These are phyloP conservation scores for Lophotis ruficrista DNA, from an alignment of 2,113 vertebrate genomes.

Conservation along the genomic window DNA sequence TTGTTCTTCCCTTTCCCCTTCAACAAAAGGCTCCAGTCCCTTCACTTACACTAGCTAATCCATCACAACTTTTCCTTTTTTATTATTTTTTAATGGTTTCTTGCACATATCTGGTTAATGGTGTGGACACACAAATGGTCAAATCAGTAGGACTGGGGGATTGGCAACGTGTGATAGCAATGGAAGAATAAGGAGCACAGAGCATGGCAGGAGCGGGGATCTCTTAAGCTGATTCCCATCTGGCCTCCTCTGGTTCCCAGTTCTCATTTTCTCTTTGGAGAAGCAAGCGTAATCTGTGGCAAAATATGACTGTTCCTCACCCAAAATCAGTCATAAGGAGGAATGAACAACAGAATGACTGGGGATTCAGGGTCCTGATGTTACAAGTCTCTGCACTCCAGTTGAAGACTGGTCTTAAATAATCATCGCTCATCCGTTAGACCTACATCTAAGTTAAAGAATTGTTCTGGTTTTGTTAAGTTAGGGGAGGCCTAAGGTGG, in stretches of 20 bases:
- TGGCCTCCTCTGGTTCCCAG: background rate
- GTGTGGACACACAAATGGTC: background rate
- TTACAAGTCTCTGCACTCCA: background rate
- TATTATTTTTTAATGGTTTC: background rate
- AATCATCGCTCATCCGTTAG: background rate
- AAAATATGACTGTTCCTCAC: background rate
- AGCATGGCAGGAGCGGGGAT: background rate
- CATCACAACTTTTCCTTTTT: background rate
- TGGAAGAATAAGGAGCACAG: background rate
- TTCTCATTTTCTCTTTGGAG: background rate
- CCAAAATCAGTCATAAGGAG: background rate
- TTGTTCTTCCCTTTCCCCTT: background rate
- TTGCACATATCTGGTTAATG: background rate
- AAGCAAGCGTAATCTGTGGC: background rate
- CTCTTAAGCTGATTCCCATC: background rate
- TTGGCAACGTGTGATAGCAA: background rate
- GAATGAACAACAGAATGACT: fast-evolving
- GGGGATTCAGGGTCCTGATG: background rate
- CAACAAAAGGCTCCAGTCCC: background rate
- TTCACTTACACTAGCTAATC: background rate
- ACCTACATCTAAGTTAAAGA: background rate
- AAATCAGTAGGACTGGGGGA: background rate
- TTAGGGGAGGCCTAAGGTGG: no score
- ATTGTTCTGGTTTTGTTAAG: no score
- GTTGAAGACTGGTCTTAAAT: background rate